These are phyloP conservation scores for Protophormia terraenovae DNA, from an alignment of 2,888 invertebrate genomes.

Conservation along the genomic window DNA sequence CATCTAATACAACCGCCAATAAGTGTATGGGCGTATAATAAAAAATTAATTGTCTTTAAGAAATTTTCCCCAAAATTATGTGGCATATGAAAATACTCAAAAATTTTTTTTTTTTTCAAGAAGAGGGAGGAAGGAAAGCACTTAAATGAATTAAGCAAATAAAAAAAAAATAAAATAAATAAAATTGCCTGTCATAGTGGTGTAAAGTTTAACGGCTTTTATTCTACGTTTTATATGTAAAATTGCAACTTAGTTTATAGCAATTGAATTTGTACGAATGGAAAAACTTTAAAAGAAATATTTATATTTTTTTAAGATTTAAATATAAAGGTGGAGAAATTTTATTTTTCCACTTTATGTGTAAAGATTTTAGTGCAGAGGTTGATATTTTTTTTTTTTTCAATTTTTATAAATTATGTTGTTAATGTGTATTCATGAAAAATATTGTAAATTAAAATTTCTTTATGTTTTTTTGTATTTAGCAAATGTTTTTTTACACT, in stretches of 20 bases:
- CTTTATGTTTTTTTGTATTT: no score
- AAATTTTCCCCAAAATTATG: not conserved
- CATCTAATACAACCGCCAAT: not conserved
- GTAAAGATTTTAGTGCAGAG: not conserved
- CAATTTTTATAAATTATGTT: no score
- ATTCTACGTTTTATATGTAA: not conserved
- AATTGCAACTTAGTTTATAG: not conserved
- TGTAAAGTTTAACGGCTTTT: constrained; percentile 2
- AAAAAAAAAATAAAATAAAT: not conserved
- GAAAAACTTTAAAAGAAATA: not conserved
- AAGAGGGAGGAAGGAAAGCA: not conserved
- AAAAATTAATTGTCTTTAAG: constrained; percentile 47
- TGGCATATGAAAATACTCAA: not conserved
- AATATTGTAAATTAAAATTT: no score
- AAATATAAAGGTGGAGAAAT: not conserved
- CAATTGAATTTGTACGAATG: not conserved
- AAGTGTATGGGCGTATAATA: constrained; percentile 34
- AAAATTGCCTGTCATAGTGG: not conserved
- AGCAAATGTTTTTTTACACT: no score
- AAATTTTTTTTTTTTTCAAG: not conserved
- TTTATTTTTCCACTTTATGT: not conserved
- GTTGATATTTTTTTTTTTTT: no score
- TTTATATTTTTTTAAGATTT: not conserved
- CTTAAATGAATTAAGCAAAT: not conserved
- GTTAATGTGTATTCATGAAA: no score